A percentile compares a stretch with the other conserved stretches of the same genome.
Conservation (phyloP, 2,113 vertebrate genomes). For the Microtus ochrogaster region DNA sequence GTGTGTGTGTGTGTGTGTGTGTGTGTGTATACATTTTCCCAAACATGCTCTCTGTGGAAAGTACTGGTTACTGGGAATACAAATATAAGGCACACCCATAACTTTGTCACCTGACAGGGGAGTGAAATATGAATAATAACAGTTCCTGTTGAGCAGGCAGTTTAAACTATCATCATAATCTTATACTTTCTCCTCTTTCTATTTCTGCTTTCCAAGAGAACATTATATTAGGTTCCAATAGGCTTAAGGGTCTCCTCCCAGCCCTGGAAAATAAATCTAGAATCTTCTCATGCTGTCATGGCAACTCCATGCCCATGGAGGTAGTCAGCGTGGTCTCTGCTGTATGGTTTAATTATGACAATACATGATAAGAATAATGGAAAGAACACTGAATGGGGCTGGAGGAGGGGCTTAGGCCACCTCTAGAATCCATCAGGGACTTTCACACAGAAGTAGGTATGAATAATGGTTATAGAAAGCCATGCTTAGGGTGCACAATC, state of each 20-base stretch:
- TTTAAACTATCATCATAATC: neutral
- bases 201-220: neutral
- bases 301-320: neutral
- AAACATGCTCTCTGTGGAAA: neutral
- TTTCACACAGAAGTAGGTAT: neutral
- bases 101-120: neutral
- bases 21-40: neutral
- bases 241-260: neutral
- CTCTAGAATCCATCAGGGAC: neutral
- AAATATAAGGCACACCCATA: neutral
- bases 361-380: neutral
- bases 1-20: neutral
- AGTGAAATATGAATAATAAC: neutral
- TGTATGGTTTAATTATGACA: neutral
- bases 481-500: neutral
- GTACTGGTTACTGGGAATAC: neutral
- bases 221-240: slow-evolving; percentile 3
- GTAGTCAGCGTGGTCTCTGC: neutral
- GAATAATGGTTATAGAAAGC: neutral
- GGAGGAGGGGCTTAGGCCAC: accelerated
- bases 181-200: neutral
- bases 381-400: neutral
- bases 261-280: neutral
- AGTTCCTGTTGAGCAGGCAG: neutral
- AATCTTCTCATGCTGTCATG: neutral